A percentile compares a stretch with the other conserved stretches of the same genome.
phyloP scores from a whole-genome alignment of 1,140 invertebrate species.

The Laupala kohalensis region DNA sequence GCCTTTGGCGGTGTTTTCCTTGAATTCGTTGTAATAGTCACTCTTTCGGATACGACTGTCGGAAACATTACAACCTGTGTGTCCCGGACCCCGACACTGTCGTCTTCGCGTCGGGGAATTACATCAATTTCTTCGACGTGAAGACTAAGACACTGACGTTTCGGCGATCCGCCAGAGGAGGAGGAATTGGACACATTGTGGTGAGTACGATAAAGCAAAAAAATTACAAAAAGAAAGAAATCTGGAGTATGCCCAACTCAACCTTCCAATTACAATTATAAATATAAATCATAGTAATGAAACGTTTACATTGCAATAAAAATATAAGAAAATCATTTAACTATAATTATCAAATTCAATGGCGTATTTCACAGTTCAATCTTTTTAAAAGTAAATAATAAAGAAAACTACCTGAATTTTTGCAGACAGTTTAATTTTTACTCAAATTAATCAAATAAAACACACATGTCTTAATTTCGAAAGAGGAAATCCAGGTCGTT shows the following conservation, averaged over 20 bases:
- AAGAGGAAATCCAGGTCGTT: no score
- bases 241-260: neutral
- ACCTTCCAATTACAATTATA: neutral
- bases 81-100: slow-evolving; percentile 55
- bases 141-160: slow-evolving; percentile 48
- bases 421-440: no score
- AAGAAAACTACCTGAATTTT: no score
- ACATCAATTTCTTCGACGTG: slow-evolving; percentile 62
- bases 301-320: no score
- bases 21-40: slow-evolving; percentile 34
- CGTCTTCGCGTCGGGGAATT: slow-evolving; percentile 66
- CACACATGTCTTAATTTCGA: no score
- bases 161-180: slow-evolving; percentile 53
- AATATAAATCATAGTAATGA: no score
- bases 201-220: slow-evolving; percentile 37
- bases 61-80: slow-evolving; percentile 63
- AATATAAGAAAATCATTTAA: no score
- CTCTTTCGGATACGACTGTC: slow-evolving; percentile 80
- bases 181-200: slow-evolving; percentile 63
- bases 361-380: no score
- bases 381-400: no score
- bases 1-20: neutral
- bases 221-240: neutral
- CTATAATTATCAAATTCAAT: neutral
- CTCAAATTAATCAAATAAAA: no score